Percentiles rank a stretch among this genome's conserved stretches.
Conservation (phyloP, 1,140 invertebrate genomes). For the Rhysida immarginata region DNA sequence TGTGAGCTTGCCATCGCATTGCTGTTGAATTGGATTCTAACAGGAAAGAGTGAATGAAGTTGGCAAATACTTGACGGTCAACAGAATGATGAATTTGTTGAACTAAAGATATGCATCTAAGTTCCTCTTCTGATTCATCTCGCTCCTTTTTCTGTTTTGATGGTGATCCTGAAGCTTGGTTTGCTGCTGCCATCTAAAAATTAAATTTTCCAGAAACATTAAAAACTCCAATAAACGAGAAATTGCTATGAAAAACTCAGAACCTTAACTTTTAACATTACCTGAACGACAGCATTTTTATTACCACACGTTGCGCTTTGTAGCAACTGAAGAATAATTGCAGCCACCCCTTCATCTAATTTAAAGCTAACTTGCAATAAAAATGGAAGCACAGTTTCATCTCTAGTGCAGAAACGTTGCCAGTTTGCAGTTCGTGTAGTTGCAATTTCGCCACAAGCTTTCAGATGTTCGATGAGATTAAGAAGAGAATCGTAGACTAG, state of each 20-base stretch:
- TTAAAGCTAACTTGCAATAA: slow-evolving; percentile 60
- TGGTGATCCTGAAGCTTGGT: slow-evolving; percentile 17
- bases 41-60: slow-evolving; percentile 79
- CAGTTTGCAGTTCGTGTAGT: slow-evolving; percentile 81
- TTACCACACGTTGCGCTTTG: slow-evolving; percentile 61
- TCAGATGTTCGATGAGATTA: slow-evolving; percentile 84
- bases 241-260: neutral
- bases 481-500: slow-evolving; percentile 79
- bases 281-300: neutral
- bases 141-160: slow-evolving; percentile 26
- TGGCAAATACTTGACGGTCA: slow-evolving; percentile 21
- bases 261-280: neutral
- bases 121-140: slow-evolving; percentile 16
- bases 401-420: slow-evolving; percentile 77
- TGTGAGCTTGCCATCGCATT: slow-evolving; percentile 90
- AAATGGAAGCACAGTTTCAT: slow-evolving; percentile 53
- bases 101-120: slow-evolving; percentile 10
- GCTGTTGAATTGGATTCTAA: slow-evolving; percentile 84
- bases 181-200: neutral
- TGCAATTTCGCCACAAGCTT: slow-evolving; percentile 84
- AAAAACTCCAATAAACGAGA: neutral
- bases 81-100: slow-evolving; percentile 11
- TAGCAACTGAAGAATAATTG: slow-evolving; percentile 73
- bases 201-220: neutral
- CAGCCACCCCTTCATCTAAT: slow-evolving; percentile 83